phyloP scores from a whole-genome alignment of 2,113 vertebrate species.

The Gymnorhina tibicen region DNA sequence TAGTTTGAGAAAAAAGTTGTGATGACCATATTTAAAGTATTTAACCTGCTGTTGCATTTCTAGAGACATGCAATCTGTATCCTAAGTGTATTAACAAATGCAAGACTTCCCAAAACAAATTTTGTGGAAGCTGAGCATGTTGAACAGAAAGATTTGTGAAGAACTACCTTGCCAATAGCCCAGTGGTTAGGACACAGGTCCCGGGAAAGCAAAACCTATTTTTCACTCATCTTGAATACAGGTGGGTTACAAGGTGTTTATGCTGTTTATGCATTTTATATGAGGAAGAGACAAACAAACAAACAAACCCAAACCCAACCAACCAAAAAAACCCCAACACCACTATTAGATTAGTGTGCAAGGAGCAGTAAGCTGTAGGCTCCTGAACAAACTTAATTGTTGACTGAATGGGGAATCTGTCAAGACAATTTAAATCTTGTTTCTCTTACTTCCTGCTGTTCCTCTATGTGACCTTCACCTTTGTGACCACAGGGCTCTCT shows the following conservation, averaged over 20 bases:
- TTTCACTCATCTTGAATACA: not conserved
- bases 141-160: not conserved
- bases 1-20: not conserved
- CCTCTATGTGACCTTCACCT: not conserved
- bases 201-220: not conserved
- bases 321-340: not conserved
- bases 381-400: not conserved
- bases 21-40: not conserved
- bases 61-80: not conserved
- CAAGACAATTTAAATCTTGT: not conserved
- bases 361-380: not conserved
- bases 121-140: not conserved
- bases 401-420: not conserved
- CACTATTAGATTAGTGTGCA: not conserved
- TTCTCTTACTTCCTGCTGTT: not conserved
- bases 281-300: not conserved
- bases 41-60: not conserved
- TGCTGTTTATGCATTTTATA: not conserved
- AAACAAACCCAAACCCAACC: not conserved
- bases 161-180: not conserved
- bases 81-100: not conserved
- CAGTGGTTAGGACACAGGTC: not conserved
- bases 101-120: not conserved
- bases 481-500: not conserved
- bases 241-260: not conserved